Conservation (phyloP, 2,113 vertebrate genomes). For the Oncorhynchus nerka region DNA sequence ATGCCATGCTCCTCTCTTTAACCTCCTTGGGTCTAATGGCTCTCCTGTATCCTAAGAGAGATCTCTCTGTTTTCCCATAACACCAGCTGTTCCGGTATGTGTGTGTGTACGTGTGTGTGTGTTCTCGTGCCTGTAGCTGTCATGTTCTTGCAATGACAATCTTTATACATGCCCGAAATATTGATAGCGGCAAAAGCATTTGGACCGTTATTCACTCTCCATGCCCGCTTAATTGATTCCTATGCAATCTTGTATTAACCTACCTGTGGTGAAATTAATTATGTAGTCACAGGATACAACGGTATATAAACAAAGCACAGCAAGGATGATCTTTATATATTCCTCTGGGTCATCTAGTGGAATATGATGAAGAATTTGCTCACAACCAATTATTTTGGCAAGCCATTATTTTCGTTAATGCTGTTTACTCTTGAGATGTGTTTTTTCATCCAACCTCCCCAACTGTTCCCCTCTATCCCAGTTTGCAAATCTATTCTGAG, state of each 20-base stretch:
- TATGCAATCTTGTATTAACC: not conserved
- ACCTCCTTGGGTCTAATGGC: too few relatives aligned
- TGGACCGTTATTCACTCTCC: too few relatives aligned
- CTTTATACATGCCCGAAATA: too few relatives aligned
- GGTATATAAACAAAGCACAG: too few relatives aligned
- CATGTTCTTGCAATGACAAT: too few relatives aligned
- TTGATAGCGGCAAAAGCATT: too few relatives aligned
- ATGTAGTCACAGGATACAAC: not conserved
- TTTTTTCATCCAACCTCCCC: not conserved
- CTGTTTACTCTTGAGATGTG: not conserved
- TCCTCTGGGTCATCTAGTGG: not conserved
- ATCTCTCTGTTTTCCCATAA: too few relatives aligned
- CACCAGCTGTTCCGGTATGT: too few relatives aligned
- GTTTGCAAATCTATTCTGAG: constrained; percentile 5
- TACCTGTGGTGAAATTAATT: not conserved
- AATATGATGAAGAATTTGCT: not conserved
- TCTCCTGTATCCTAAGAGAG: too few relatives aligned
- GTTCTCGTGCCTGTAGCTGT: too few relatives aligned
- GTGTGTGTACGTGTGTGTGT: too few relatives aligned
- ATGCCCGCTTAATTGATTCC: not conserved
- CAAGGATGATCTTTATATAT: not conserved
- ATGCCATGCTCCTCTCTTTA: too few relatives aligned
- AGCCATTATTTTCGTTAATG: not conserved
- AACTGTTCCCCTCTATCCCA: not conserved
- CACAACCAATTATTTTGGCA: not conserved